Evolutionary conservation across 2,113 vertebrate genomes (phyloP).

Genomic region (Arizona elegans): DNA sequence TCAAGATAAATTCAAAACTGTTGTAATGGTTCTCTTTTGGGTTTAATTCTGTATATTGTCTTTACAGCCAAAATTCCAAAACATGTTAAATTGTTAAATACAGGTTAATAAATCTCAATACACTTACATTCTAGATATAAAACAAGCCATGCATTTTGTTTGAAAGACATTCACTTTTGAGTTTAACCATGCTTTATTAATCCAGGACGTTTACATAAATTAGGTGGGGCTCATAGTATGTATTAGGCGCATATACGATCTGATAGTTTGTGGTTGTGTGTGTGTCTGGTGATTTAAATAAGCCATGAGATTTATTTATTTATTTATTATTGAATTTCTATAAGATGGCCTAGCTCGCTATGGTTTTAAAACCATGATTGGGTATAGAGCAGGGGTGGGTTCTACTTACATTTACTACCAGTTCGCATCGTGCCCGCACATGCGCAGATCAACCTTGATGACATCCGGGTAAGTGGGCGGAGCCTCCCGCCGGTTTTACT

Average conservation of each 20-base stretch:
- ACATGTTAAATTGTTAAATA: background rate
- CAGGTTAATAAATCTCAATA: background rate
- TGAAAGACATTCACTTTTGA: background rate
- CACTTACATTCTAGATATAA: background rate
- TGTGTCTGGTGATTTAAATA: background rate
- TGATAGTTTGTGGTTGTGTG: background rate
- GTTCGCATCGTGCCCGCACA: too few species aligned
- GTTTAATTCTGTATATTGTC: background rate
- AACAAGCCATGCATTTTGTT: background rate
- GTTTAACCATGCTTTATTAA: background rate
- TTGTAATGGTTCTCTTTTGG: fast-evolving
- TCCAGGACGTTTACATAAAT: background rate
- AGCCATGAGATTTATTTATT: too few species aligned
- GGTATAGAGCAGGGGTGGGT: background rate
- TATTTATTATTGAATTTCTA: too few species aligned
- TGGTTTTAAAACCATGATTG: background rate
- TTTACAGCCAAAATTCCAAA: background rate
- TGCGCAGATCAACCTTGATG: too few species aligned
- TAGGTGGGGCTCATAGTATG: background rate
- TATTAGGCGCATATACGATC: background rate
- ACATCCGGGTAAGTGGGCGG: too few species aligned
- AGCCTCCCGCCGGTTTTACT: too few species aligned
- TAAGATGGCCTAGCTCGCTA: background rate
- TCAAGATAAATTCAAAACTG: background rate
- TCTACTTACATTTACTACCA: too few species aligned